Evolutionary conservation across 92 coral and sea anemone genomes (phyloP).

Genomic region (Zoanthus sociatus): DNA sequence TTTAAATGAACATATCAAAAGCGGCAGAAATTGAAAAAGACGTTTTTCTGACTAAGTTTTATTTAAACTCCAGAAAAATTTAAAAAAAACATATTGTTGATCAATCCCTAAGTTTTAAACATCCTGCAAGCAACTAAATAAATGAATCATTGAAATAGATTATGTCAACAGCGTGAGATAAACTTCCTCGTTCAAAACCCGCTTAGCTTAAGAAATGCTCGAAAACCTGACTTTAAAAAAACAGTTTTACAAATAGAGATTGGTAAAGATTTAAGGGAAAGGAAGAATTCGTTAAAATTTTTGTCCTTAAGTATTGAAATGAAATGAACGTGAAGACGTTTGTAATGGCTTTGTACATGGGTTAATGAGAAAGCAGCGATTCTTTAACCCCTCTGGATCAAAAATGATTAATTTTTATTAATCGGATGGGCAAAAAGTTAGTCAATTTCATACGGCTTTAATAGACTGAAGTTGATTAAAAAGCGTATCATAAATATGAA

Average conservation of each 20-base stretch:
- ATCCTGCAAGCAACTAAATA: background rate
- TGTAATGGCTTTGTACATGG: background rate
- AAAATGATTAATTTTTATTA: background rate
- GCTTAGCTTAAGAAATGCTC: background rate
- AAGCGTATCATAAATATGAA: background rate
- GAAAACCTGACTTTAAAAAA: background rate
- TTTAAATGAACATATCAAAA: background rate
- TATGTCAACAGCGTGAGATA: background rate
- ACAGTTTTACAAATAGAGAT: background rate
- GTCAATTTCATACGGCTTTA: slow-evolving; percentile 31
- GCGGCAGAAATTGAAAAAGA: background rate
- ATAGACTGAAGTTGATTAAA: slow-evolving; percentile 14
- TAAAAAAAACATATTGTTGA: background rate
- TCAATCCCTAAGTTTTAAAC: background rate
- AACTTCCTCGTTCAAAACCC: background rate
- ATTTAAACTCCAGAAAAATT: background rate
- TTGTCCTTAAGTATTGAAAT: background rate
- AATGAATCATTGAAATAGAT: background rate
- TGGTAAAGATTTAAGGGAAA: background rate
- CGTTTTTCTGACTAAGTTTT: background rate
- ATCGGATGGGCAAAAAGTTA: slow-evolving; percentile 26
- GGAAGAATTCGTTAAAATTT: background rate
- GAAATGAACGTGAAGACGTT: background rate
- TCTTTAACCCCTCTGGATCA: background rate
- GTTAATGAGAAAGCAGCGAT: background rate